Percentiles rank a stretch among this genome's conserved stretches.
These are phyloP conservation scores for Pachyseris speciosa DNA, from an alignment of 64 coral and sea anemone genomes.

Conservation along the genomic window DNA sequence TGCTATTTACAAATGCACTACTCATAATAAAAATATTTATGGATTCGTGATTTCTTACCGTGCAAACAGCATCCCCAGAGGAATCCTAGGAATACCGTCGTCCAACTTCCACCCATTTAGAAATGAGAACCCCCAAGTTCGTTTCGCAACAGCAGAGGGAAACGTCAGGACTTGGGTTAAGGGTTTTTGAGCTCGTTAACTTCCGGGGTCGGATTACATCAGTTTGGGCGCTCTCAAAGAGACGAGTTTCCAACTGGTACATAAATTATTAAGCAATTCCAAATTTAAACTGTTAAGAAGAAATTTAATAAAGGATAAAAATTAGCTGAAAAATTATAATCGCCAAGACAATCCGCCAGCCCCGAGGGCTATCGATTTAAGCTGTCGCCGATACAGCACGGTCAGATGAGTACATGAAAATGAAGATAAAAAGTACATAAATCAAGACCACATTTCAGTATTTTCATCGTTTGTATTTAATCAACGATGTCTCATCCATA, in stretches of 20 bases:
- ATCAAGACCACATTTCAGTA: too few species aligned
- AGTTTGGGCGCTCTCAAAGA: not conserved
- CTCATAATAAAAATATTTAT: not conserved
- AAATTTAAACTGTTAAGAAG: not conserved
- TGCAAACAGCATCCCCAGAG: conserved; percentile 15
- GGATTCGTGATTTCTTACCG: conserved; percentile 11
- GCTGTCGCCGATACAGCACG: too few species aligned
- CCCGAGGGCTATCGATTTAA: too few species aligned
- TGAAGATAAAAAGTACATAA: too few species aligned
- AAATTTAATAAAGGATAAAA: too few species aligned
- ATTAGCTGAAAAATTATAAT: too few species aligned
- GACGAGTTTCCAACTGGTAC: conserved; percentile 3
- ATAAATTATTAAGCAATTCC: conserved; percentile 19
- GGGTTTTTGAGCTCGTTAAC: not conserved
- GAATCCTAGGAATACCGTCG: not conserved
- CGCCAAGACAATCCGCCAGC: too few species aligned
- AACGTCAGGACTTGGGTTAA: not conserved
- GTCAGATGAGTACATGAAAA: too few species aligned
- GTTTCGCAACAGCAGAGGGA: not conserved
- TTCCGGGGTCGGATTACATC: conserved; percentile 18
- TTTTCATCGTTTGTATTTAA: too few species aligned
- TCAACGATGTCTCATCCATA: too few species aligned
- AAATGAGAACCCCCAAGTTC: not conserved
- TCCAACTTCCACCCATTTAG: not conserved
- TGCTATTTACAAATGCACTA: not conserved